A percentile compares a stretch with the other conserved stretches of the same genome.
Conservation (phyloP, 1,140 invertebrate species). For the Papilio dardanus region DNA sequence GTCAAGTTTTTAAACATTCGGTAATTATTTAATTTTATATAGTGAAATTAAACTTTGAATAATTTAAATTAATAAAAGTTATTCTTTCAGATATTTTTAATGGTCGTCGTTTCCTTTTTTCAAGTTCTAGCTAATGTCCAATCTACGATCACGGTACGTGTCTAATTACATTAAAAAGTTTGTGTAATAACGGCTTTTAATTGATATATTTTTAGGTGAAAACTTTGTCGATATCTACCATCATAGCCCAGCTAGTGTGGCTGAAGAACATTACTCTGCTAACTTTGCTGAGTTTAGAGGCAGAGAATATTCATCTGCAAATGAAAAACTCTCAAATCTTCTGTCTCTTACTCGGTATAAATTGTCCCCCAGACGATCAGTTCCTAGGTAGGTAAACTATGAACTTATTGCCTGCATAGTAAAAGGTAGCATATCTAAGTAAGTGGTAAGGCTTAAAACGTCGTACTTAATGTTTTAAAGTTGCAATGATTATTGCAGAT, state of each 20-base stretch:
- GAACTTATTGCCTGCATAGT: background rate
- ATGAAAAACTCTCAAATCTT: background rate
- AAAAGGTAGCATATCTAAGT: too few relatives aligned
- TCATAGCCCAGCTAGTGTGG: background rate
- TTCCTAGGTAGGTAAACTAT: background rate
- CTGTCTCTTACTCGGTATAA: background rate
- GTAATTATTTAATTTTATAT: background rate
- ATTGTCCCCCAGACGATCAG: background rate
- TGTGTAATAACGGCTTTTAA: background rate
- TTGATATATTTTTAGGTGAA: background rate
- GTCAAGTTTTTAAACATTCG: background rate
- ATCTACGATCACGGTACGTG: background rate
- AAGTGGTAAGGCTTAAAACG: too few relatives aligned
- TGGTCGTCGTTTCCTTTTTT: background rate
- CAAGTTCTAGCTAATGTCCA: constrained; percentile 3
- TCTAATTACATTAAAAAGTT: background rate
- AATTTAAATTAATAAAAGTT: background rate
- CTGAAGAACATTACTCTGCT: background rate
- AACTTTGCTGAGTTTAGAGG: background rate
- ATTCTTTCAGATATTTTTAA: background rate
- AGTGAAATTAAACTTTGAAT: background rate
- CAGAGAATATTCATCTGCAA: background rate
- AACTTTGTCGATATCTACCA: background rate
- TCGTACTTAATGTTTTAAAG: too few relatives aligned
- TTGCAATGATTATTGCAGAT: background rate